Conservation (phyloP, 2,113 vertebrate genomes). For the Andinoacara biseriatus region DNA sequence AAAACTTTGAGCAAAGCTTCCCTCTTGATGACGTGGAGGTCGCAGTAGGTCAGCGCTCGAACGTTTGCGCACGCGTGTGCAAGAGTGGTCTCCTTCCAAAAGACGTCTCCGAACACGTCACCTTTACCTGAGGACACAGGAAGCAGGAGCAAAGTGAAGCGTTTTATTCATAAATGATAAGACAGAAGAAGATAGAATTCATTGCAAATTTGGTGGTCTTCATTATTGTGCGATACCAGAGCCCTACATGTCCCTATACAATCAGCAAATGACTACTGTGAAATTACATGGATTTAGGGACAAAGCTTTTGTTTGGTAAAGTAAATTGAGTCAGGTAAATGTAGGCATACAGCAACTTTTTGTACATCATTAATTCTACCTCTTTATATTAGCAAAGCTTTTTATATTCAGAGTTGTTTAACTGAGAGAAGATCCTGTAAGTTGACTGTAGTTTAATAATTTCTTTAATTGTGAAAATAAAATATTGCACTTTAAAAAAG, state of each 20-base stretch:
- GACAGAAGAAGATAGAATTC: not conserved
- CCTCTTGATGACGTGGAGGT: slow-evolving; percentile 93
- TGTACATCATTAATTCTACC: too few relatives aligned
- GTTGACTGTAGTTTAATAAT: not conserved
- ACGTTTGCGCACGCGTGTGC: slow-evolving; percentile 95
- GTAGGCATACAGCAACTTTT: fast-evolving
- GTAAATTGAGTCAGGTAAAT: not conserved
- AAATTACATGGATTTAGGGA: not conserved
- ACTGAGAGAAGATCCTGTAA: not conserved
- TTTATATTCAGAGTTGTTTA: too few relatives aligned
- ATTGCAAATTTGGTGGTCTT: too few relatives aligned
- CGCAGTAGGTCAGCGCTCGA: slow-evolving; percentile 93
- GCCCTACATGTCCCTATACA: not conserved
- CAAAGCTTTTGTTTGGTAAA: not conserved
- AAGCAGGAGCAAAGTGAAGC: not conserved
- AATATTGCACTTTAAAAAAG: not conserved
- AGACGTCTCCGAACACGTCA: slow-evolving; percentile 96
- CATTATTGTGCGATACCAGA: not conserved
- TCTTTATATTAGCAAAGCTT: too few relatives aligned
- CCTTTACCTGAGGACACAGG: slow-evolving; percentile 87
- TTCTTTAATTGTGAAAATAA: not conserved
- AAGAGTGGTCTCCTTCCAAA: slow-evolving; percentile 95
- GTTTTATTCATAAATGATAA: not conserved
- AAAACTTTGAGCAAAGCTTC: slow-evolving; percentile 95
- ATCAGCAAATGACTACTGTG: not conserved